Conservation (phyloP, 2,888 invertebrate genomes). For the Eristalis intricaria region DNA sequence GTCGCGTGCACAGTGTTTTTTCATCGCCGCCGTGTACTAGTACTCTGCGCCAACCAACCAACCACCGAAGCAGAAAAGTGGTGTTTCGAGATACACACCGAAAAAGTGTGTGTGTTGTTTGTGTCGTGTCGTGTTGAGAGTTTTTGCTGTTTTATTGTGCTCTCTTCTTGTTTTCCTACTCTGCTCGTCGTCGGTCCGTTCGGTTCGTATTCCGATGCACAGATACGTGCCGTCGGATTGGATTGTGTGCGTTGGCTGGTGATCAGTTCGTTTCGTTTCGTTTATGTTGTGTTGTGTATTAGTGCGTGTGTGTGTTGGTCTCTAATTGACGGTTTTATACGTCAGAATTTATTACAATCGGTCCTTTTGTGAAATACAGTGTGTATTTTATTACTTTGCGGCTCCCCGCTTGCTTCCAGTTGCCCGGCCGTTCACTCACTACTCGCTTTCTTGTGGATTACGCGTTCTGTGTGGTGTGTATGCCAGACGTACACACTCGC, state of each 20-base stretch:
- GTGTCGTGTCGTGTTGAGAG: neutral
- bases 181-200: constrained; percentile 8
- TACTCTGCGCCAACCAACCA: constrained; percentile 65
- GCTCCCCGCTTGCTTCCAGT: constrained; percentile 25
- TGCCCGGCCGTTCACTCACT: constrained; percentile 40
- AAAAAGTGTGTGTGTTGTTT: constrained; percentile 12
- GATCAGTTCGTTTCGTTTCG: neutral
- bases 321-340: constrained; percentile 73
- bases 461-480: constrained; percentile 68
- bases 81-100: constrained; percentile 51
- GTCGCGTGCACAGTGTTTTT: constrained; percentile 25
- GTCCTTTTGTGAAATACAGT: constrained; percentile 69
- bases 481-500: constrained; percentile 47
- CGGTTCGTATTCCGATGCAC: neutral
- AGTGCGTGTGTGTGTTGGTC: constrained; percentile 38
- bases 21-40: constrained; percentile 19
- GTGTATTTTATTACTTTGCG: constrained; percentile 63
- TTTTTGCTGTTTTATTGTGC: neutral
- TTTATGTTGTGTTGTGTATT: neutral
- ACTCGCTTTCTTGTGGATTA: constrained; percentile 67
- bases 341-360: constrained; percentile 74
- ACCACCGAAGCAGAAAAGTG: constrained; percentile 68
- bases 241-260: constrained; percentile 23
- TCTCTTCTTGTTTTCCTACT: neutral
- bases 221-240: constrained; percentile 16